phyloP scores from a whole-genome alignment of 2,113 vertebrate species.

The Lepisosteus osseus region DNA sequence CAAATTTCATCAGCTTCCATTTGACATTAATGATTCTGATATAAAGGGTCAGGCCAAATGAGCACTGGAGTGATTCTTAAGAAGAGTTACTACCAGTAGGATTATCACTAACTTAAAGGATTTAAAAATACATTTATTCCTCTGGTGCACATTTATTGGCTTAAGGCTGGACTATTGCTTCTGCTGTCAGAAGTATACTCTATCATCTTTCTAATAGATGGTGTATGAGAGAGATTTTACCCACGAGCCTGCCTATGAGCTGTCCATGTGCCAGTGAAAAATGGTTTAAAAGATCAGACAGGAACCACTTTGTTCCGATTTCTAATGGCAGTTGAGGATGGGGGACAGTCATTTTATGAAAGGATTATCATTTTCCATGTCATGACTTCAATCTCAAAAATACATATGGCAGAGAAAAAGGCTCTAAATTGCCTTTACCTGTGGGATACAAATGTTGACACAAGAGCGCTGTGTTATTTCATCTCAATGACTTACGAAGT shows the following conservation, averaged over 20 bases:
- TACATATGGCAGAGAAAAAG: neutral
- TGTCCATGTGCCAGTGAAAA: neutral
- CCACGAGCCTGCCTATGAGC: neutral
- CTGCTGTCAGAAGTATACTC: slow-evolving; percentile 4
- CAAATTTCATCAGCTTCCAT: neutral
- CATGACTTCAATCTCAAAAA: neutral
- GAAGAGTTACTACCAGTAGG: neutral
- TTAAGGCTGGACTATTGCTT: neutral
- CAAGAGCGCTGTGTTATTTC: neutral
- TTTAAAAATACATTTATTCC: slow-evolving; percentile 9
- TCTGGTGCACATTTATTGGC: slow-evolving; percentile 1
- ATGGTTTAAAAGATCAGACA: slow-evolving; percentile 3
- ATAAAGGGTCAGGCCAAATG: neutral
- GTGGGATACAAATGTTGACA: neutral
- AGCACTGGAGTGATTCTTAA: neutral
- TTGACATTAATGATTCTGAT: neutral
- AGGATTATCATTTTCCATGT: neutral
- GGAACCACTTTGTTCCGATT: neutral
- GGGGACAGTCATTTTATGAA: slow-evolving; percentile 2
- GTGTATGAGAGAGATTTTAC: neutral
- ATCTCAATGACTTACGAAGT: neutral
- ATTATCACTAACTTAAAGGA: neutral
- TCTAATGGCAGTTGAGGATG: slow-evolving; percentile 4
- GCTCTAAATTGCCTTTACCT: neutral
- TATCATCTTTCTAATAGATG: neutral